phyloP scores from a whole-genome alignment of 2,888 invertebrate species.

The Aleiodes leptofemur region DNA sequence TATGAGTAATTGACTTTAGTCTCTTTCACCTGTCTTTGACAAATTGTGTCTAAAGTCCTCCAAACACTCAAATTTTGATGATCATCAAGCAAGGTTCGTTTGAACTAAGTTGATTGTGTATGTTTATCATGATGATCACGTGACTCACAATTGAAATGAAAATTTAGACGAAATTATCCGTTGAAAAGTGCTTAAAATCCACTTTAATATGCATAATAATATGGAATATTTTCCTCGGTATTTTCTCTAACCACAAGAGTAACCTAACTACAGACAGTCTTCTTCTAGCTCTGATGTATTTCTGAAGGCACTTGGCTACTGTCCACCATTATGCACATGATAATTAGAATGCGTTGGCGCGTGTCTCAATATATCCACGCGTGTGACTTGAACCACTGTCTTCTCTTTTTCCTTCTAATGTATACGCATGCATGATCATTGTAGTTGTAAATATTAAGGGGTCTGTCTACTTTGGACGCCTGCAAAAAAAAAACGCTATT shows the following conservation, averaged over 20 bases:
- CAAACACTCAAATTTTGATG: conserved; percentile 19
- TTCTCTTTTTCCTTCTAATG: background rate
- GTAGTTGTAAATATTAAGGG: conserved; percentile 9
- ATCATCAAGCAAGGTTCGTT: background rate
- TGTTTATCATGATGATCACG: too few species aligned
- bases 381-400: conserved; percentile 52
- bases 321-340: conserved; percentile 75
- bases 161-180: too few species aligned
- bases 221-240: conserved; percentile 54
- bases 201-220: background rate
- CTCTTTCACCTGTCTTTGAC: conserved; percentile 24
- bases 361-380: conserved; percentile 75
- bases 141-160: too few species aligned
- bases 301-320: conserved; percentile 73
- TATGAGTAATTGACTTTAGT: conserved; percentile 4
- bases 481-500: too few species aligned
- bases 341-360: conserved; percentile 76
- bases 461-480: too few species aligned
- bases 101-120: too few species aligned
- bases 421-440: background rate
- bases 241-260: conserved; percentile 54
- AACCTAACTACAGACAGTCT: conserved; percentile 68
- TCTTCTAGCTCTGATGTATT: conserved; percentile 69
- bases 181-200: conserved; percentile 1
- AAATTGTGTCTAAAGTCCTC: conserved; percentile 12